Base-by-base conservation (phyloP, 2,888 invertebrate genomes). In the Melipona beecheii region DNA sequence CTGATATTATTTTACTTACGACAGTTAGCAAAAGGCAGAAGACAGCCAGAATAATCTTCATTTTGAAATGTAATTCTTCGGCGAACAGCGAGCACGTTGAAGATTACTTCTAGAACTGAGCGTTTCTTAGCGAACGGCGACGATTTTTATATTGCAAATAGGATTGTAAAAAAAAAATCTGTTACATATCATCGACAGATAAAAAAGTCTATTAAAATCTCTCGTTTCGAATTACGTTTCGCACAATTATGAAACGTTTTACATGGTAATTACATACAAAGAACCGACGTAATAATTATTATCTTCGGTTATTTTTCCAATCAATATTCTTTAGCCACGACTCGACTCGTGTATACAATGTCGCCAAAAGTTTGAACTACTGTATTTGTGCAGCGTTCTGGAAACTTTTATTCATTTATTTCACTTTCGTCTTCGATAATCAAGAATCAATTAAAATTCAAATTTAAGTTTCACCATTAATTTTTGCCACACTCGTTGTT, bases 91-190 rank as follows among this genome's bases (percentile, higher is more conserved):
- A 5, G 4, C 11, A n/a, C 19, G 19, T 17, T 27, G 17, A 52
- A 27, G 31, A 79, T 24, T 21, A 52, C 21, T 17, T 27, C 9
- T 4, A n/a, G 1, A 50, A 80, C 66, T 69, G 27, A 58, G 24
- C 0, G 43, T 3, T 13, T 27, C 58, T 17, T 2, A 19, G 2
- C 9, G 2, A 31, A 19, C n/a, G 21, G 17, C 36, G 15, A 4
- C 9, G 5, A n/a, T 78, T 78, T 58, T 80, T 80, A 80, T 80
- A 70, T 49, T 24, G 49, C 9, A 24, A 24, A n/a, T 27, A 11
- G 0, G 36, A 27, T 27, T 21, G 21, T 4, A 80, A 78, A 80
- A 77, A 78, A 27, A 64, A 19, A 17, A 2, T 24, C 15, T 24
- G 2, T 56, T 58, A 58, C 13, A 58, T 58, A n/a, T n/a, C 2